These are phyloP conservation scores for Quadroppia sp. DNA, from an alignment of 2,888 invertebrate species.

Conservation along the genomic window DNA sequence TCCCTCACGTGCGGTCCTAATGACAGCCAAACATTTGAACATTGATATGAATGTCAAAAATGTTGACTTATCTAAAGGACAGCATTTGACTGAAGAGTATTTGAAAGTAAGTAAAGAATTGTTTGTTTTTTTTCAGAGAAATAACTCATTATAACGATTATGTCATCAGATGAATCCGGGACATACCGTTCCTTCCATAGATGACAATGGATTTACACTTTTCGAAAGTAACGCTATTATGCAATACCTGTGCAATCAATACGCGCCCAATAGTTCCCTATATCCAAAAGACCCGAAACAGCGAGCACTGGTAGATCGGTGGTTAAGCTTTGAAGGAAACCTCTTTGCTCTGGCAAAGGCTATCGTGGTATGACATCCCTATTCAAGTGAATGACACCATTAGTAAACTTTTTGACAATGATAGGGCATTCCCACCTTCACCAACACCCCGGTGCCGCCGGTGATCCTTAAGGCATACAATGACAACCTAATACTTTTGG, in stretches of 20 bases:
- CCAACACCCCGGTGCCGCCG: not conserved
- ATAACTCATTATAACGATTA: too few species aligned
- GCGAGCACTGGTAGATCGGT: constrained; percentile 70
- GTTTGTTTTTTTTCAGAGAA: too few species aligned
- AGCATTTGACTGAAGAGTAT: too few species aligned
- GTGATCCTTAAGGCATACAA: not conserved
- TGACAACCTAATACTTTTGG: not conserved
- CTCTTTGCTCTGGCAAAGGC: not conserved
- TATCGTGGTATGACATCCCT: not conserved
- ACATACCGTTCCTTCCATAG: constrained; percentile 61
- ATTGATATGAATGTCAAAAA: too few species aligned
- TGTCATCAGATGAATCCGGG: too few species aligned
- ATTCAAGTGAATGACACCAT: not conserved
- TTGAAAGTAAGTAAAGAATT: too few species aligned
- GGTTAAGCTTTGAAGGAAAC: constrained; percentile 45
- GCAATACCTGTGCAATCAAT: constrained; percentile 71
- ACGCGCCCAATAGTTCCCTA: constrained; percentile 66
- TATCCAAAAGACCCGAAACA: constrained; percentile 68
- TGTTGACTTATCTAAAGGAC: too few species aligned
- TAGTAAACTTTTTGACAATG: not conserved
- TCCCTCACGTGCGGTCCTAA: too few species aligned
- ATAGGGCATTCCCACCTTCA: not conserved
- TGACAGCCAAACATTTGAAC: too few species aligned
- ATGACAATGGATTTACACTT: constrained; percentile 64
- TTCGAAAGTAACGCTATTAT: constrained; percentile 78